Evolutionary conservation across 2,888 invertebrate species (phyloP).

Genomic region (Tinea semifulvella): DNA sequence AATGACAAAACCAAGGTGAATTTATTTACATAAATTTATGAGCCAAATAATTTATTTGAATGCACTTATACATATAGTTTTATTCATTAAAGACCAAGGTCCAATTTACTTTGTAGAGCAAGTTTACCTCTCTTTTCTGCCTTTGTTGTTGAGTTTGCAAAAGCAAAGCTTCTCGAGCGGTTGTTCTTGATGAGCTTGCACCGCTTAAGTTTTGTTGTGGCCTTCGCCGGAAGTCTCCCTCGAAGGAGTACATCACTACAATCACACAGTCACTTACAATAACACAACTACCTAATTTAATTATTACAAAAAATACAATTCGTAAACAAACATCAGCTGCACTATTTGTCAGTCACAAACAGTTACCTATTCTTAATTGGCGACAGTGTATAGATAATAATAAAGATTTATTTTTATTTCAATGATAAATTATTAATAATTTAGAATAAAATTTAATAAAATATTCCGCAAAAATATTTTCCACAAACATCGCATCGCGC

Average conservation of each 20-base stretch:
- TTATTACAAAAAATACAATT: too few species aligned
- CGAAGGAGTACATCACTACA: constrained; percentile 77
- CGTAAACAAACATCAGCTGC: constrained; percentile 21
- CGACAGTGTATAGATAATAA: too few species aligned
- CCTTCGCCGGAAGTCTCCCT: constrained; percentile 87
- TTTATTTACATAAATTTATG: too few species aligned
- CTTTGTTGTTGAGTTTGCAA: constrained; percentile 86
- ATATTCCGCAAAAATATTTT: constrained; percentile 5
- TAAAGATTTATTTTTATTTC: too few species aligned
- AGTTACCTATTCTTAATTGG: too few species aligned
- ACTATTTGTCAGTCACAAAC: too few species aligned
- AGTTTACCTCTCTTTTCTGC: constrained; percentile 80
- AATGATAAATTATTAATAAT: not conserved
- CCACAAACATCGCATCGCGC: constrained; percentile 3
- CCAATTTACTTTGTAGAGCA: not conserved
- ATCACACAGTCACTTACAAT: constrained; percentile 20
- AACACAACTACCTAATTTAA: constrained; percentile 19
- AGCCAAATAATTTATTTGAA: too few species aligned
- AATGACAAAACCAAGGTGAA: too few species aligned
- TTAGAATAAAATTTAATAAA: not conserved
- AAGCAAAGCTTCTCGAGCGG: constrained; percentile 74
- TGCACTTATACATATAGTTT: too few species aligned
- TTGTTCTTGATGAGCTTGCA: constrained; percentile 76
- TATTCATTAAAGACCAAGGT: too few species aligned
- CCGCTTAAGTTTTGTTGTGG: constrained; percentile 92